These are phyloP conservation scores for Athalia cordata DNA, from an alignment of 2,888 invertebrate genomes.

Conservation along the genomic window DNA sequence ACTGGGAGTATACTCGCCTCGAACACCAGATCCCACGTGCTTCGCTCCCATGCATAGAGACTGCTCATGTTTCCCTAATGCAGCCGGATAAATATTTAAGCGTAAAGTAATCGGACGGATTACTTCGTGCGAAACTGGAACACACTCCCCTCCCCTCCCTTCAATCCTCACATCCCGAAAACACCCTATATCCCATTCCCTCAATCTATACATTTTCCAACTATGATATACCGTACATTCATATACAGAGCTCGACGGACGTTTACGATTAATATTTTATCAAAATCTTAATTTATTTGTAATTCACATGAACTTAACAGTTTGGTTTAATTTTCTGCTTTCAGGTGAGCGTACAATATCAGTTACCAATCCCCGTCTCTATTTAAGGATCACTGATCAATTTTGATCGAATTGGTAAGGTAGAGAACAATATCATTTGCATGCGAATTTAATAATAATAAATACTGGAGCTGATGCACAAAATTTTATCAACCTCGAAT, in stretches of 20 bases:
- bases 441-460: constrained; percentile 9
- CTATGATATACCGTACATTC: background rate
- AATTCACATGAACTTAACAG: too few relatives aligned
- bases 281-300: background rate
- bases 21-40: constrained; percentile 67
- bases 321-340: background rate
- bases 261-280: background rate
- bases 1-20: constrained; percentile 57
- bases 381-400: background rate
- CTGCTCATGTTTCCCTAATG: constrained; percentile 72
- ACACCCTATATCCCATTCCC: background rate
- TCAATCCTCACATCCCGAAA: background rate
- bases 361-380: background rate
- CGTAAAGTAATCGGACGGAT: constrained; percentile 71
- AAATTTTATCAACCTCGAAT: constrained; percentile 4
- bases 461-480: background rate
- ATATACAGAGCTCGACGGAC: too few relatives aligned
- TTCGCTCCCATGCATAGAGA: constrained; percentile 71
- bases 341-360: constrained; percentile 26
- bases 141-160: constrained; percentile 4
- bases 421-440: constrained; percentile 25
- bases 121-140: constrained; percentile 57
- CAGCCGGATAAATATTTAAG: constrained; percentile 71
- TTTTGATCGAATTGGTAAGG: constrained; percentile 12
- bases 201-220: background rate